phyloP scores from a whole-genome alignment of 1,140 invertebrate genomes.

The Acyrthosiphon pisum region DNA sequence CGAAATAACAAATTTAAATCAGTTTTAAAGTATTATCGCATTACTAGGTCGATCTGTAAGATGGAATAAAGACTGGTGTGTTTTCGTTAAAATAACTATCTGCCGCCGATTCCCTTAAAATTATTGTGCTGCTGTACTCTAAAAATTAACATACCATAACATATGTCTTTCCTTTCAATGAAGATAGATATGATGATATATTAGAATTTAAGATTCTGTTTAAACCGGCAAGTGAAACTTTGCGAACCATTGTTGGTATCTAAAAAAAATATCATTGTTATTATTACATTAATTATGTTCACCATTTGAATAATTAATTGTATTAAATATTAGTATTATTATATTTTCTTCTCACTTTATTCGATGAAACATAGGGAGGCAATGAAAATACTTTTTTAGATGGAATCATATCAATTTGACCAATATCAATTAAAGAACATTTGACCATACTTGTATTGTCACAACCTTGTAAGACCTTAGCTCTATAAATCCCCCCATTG shows the following conservation, averaged over 20 bases:
- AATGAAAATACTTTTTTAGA: neutral
- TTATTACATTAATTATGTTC: no score
- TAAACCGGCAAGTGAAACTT: neutral
- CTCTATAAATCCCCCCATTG: constrained; percentile 40
- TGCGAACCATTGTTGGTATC: neutral
- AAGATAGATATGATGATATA: neutral
- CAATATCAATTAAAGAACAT: constrained; percentile 15
- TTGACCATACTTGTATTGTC: neutral
- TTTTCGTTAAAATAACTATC: no score
- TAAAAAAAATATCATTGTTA: constrained; percentile 4
- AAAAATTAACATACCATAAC: constrained; percentile 6
- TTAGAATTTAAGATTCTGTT: neutral
- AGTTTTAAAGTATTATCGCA: no score
- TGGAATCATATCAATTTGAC: neutral
- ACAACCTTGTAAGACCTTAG: neutral
- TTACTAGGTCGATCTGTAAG: no score
- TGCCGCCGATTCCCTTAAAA: neutral
- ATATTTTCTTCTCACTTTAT: constrained; percentile 14
- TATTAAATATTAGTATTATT: neutral
- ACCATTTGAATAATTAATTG: no score
- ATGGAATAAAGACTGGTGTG: no score
- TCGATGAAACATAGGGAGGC: neutral
- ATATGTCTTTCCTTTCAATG: neutral
- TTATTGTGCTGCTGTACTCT: neutral
- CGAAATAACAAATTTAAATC: no score